Evolutionary conservation across 2,888 invertebrate genomes (phyloP).

Genomic region (Sphaeridia pumilis): DNA sequence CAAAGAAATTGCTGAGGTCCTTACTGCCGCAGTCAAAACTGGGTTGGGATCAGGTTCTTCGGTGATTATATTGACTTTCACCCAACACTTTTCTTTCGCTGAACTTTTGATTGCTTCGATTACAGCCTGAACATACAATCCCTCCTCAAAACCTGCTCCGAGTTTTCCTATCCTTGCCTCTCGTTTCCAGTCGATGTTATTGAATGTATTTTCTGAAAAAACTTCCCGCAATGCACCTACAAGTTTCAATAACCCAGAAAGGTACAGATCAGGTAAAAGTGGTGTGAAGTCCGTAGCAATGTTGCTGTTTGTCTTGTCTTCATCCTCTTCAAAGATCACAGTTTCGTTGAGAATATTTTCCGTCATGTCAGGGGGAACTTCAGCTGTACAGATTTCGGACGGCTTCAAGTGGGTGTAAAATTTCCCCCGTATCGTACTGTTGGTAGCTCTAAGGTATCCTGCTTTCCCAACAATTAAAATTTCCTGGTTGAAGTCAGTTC

Average conservation of each 20-base stretch:
- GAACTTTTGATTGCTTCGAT: slow-evolving; percentile 82
- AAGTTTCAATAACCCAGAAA: slow-evolving; percentile 70
- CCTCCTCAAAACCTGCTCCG: slow-evolving; percentile 78
- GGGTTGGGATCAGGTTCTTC: slow-evolving; percentile 59
- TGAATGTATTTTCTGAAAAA: slow-evolving; percentile 54
- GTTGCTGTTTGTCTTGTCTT: slow-evolving; percentile 21
- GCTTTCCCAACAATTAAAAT: slow-evolving; percentile 75
- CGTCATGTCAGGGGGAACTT: too few species aligned
- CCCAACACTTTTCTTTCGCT: slow-evolving; percentile 76
- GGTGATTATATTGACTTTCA: slow-evolving; percentile 64
- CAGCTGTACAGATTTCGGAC: too few species aligned
- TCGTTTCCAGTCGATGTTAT: slow-evolving; percentile 72
- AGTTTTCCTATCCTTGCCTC: slow-evolving; percentile 63
- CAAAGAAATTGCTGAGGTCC: slow-evolving; percentile 57
- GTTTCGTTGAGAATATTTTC: too few species aligned
- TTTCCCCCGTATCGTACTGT: slow-evolving; percentile 28
- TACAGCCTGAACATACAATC: slow-evolving; percentile 87
- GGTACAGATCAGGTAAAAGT: slow-evolving; percentile 68
- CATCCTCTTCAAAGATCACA: slow-evolving; percentile 29
- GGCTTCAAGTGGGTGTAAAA: too few species aligned
- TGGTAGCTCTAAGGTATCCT: slow-evolving; percentile 54
- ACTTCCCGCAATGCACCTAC: slow-evolving; percentile 79
- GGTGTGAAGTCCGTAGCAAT: slow-evolving; percentile 24
- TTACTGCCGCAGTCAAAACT: slow-evolving; percentile 54
- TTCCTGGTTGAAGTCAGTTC: slow-evolving; percentile 56